Evolutionary conservation across 1,140 invertebrate genomes (phyloP), one percentile per base, ranked within the genome.

Genomic region (Dreissena rostriformis): DNA sequence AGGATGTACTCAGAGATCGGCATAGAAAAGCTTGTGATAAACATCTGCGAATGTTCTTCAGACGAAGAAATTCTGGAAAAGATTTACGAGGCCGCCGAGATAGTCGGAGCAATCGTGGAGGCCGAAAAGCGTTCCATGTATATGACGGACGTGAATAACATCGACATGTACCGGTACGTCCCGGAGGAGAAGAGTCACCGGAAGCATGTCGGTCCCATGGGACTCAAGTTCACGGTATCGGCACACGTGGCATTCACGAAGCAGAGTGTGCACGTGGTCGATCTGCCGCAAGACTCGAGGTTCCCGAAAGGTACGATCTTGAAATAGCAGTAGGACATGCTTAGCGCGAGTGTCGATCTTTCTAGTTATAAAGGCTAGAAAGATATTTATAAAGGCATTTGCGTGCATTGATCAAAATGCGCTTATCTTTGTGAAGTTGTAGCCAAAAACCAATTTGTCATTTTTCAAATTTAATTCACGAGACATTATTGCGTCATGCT

Each of bases 171-270:
- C 24, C 73, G 83, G 19, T 85, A 52, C 24, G 28, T 67, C 14
- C 65, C 63, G 8, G 61, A 79, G 22, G 28, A 68, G 0, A 65
- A 83, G 24, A 71, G 49, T 28, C 68, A 70, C 26, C 67, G 74
- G 12, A 82, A 55, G 61, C 68, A 71, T 0, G 86, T 87, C 74
- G 88, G 88, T 1, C 88, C 88, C 15, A 75, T 86, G n/a, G 88
- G 88, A n/a, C 28, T 70, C 7, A 67, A 78, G 10, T 84, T 82
- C 22, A 90, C 89, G 14, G 89, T 90, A 0, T 84, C 89, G 49
- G 89, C 88, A 4, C 83, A 89, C 78, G 89, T 80, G n/a, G 87
- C 85, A 0, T 28, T 73, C 15, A 83, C 88, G 26, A 82, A 65
- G 53, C 86, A 86, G 19, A 71, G 80, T 1, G 19, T 89, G 8